Evolutionary conservation across 2,113 vertebrate genomes (phyloP), one percentile per base, ranked within the genome.

Genomic region (Geococcyx californianus): DNA sequence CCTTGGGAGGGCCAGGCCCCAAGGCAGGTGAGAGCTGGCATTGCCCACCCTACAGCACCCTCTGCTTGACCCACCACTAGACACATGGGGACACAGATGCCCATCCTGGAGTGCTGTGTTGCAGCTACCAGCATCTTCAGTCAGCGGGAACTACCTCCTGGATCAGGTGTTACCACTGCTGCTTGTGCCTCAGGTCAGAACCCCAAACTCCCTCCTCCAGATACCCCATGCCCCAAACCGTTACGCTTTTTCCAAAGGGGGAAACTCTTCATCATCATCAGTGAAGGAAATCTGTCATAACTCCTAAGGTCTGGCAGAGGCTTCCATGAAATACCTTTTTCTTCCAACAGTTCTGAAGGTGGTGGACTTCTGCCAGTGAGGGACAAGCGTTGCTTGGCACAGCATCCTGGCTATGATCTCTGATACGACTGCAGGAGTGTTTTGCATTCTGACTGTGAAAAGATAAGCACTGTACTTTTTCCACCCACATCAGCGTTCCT

Each of bases 401-500:
- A 7, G 29, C 19, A 69, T 93, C 75, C 87, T 77, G 89, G 81
- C 33, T 11, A 5, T 79, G n/a, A 34, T 73, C 67, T 66, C 81
- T 77, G 80, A 58, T 73, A 59, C 2, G 91, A 54, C 69, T 75
- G 45, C 63, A 91, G 76, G 34, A 89, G 69, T 77, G 78, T 59
- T 95, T 90, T 78, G 34, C 14, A 4, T 33, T 86, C 34, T 59
- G 28, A 49, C 44, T 29, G 33, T 42, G 87, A 82, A 95, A 93
- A 80, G 59, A 36, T 89, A 91, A 64, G 18, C 10, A 1, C 40
- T 63, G 24, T 73, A 60, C 64, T 92, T 92, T 69, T 94, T 93
- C 63, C 10, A 38, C 51, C 42, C 38, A 33, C 51, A 60, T 97
- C 94, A 97, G 93, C 93, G 89, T 95, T 97, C 83, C 96, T 63